These are phyloP conservation scores for Halichoeres trimaculatus DNA, from an alignment of 2,113 vertebrate species.

Conservation along the genomic window DNA sequence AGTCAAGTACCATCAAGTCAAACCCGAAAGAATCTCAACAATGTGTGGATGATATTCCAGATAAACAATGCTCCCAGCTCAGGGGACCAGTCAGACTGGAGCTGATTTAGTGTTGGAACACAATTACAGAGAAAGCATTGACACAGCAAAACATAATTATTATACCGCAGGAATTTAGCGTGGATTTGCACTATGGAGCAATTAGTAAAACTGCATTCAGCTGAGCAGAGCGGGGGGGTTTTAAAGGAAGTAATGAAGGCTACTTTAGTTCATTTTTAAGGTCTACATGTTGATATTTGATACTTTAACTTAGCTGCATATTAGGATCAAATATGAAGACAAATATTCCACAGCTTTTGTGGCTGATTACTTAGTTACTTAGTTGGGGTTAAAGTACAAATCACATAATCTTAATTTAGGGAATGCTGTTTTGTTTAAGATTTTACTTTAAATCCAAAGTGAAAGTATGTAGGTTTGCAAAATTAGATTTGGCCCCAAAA, in stretches of 20 bases:
- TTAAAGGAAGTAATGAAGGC: neutral
- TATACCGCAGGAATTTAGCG: neutral
- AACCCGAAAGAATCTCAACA: constrained; percentile 56
- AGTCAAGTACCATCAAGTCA: constrained; percentile 67
- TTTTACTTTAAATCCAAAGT: neutral
- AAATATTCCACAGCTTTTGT: neutral
- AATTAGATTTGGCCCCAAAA: neutral
- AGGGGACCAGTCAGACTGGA: neutral
- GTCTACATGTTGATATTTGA: neutral
- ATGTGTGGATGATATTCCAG: constrained; percentile 34
- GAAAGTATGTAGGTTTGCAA: neutral
- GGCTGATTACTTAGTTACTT: neutral
- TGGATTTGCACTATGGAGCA: neutral
- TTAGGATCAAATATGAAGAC: neutral
- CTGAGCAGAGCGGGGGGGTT: neutral
- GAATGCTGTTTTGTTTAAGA: neutral
- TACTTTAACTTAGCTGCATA: neutral
- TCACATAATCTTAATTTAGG: neutral
- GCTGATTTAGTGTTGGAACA: constrained; percentile 10
- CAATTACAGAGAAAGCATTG: neutral
- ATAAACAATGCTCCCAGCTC: constrained; percentile 1
- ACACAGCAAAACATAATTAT: constrained; percentile 32
- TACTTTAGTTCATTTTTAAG: neutral
- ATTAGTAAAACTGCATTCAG: neutral
- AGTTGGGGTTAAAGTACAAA: neutral